Evolutionary conservation across 2,113 vertebrate genomes (phyloP).

Genomic region (Panthera leo): DNA sequence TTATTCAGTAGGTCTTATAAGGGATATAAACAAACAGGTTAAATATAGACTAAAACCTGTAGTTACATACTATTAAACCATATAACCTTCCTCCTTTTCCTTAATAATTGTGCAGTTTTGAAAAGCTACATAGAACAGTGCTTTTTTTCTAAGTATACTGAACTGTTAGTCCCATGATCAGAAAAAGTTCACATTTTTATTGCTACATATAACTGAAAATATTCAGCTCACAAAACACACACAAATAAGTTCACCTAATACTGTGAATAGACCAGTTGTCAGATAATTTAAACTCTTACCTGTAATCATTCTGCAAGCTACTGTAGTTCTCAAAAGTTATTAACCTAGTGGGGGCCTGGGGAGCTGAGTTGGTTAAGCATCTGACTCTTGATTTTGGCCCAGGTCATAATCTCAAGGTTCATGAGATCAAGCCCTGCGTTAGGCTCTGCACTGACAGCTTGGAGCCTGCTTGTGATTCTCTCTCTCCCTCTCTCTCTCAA

Average conservation of each 20-base stretch:
- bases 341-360: neutral
- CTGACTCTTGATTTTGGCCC: no score
- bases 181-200: neutral
- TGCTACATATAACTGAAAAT: neutral
- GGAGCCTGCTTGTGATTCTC: no score
- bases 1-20: neutral
- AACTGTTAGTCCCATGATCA: neutral
- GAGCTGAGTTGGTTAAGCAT: no score
- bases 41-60: neutral
- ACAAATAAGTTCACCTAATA: neutral
- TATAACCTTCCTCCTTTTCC: neutral
- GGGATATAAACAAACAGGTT: neutral
- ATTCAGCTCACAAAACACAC: neutral
- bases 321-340: neutral
- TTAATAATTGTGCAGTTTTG: neutral
- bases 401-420: no score
- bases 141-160: neutral
- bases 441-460: no score
- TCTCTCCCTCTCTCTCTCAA: no score
- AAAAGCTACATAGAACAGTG: neutral
- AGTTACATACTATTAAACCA: neutral
- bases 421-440: no score
- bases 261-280: neutral
- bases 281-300: neutral
- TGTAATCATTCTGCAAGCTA: neutral